Evolutionary conservation across 1,140 invertebrate species (phyloP).

Genomic region (Ceratitis capitata): DNA sequence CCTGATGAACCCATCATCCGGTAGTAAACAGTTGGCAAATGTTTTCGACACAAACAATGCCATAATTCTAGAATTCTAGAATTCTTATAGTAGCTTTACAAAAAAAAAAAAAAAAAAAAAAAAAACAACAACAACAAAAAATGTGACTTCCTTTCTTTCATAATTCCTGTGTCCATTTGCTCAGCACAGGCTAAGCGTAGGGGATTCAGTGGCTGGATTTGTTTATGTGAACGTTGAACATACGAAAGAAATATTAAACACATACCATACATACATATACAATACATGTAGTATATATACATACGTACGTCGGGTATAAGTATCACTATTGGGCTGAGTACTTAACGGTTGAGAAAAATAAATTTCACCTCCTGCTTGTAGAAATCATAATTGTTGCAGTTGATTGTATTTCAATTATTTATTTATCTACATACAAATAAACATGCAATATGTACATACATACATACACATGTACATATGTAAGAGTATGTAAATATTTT

Average conservation of each 20-base stretch:
- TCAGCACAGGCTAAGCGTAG: not conserved
- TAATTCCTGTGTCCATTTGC: constrained; percentile 7
- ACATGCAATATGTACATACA: not conserved
- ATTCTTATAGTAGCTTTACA: not conserved
- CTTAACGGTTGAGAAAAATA: not conserved
- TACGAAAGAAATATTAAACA: not conserved
- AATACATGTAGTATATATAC: no score
- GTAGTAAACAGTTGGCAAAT: constrained; percentile 11
- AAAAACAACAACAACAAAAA: no score
- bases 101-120: no score
- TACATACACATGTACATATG: no score
- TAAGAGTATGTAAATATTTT: not conserved
- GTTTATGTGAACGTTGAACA: not conserved
- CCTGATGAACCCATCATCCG: constrained; percentile 7
- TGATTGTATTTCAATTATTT: not conserved
- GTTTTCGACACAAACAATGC: constrained; percentile 20
- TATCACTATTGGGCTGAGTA: not conserved
- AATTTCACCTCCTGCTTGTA: not conserved
- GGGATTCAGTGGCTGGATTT: not conserved
- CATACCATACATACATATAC: not conserved
- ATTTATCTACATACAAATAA: not conserved
- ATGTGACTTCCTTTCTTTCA: not conserved
- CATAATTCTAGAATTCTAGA: no score
- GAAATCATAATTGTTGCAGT: not conserved
- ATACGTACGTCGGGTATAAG: no score